A percentile compares a stretch with the other conserved stretches of the same genome.
phyloP scores from a whole-genome alignment of 2,888 invertebrate species.

The Leptopilina drosophilae region DNA sequence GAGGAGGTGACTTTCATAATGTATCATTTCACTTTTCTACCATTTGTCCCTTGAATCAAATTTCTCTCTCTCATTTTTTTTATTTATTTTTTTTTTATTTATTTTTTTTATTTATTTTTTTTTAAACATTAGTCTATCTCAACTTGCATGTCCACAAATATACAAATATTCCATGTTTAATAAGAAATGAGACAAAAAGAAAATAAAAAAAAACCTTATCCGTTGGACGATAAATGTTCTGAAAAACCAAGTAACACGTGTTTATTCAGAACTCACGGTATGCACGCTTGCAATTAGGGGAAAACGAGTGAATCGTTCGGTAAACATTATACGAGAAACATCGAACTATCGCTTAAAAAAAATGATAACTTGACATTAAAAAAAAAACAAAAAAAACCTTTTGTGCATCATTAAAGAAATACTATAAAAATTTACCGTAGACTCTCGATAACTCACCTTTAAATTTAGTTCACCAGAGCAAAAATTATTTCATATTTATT shows the following conservation, averaged over 20 bases:
- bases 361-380: not conserved
- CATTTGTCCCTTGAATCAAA: no score
- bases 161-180: no score
- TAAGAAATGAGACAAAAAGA: not conserved
- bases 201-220: not conserved
- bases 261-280: not conserved
- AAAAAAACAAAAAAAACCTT: not conserved
- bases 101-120: not conserved
- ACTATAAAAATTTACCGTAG: not conserved
- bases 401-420: conserved; percentile 3
- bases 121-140: not conserved
- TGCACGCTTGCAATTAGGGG: conserved; percentile 39
- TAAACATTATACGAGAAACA: conserved; percentile 4
- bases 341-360: not conserved
- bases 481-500: no score
- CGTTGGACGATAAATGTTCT: not conserved
- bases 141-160: conserved; percentile 17
- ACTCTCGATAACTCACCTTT: conserved; percentile 19
- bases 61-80: not conserved
- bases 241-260: not conserved
- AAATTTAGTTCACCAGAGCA: not conserved
- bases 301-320: conserved; percentile 33
- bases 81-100: not conserved
- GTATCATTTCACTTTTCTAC: conserved; percentile 8
- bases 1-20: not conserved